These are phyloP conservation scores for Petroica traversi DNA, from an alignment of 2,113 vertebrate species.

Conservation along the genomic window DNA sequence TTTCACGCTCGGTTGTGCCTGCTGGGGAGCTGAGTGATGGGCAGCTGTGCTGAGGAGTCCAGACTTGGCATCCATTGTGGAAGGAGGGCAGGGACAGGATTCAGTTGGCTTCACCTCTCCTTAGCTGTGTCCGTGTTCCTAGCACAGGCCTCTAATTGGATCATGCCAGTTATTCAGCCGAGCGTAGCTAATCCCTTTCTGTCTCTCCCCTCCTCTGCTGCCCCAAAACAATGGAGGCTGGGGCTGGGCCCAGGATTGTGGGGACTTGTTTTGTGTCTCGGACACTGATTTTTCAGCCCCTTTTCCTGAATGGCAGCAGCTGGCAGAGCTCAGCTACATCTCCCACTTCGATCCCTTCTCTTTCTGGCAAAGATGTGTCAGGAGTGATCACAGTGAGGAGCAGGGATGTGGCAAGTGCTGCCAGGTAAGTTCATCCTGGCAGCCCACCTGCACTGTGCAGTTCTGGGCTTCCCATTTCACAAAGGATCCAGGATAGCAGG, in stretches of 20 bases:
- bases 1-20: neutral
- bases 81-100: neutral
- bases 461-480: neutral
- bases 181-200: slow-evolving; percentile 7
- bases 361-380: neutral
- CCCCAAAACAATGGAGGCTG: neutral
- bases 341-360: neutral
- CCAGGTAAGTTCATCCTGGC: neutral
- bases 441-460: neutral
- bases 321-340: neutral
- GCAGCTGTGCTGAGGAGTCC: slow-evolving; percentile 30
- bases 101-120: neutral
- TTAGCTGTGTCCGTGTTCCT: neutral
- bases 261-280: neutral
- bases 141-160: slow-evolving; percentile 30
- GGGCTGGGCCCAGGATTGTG: neutral
- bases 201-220: neutral
- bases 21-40: slow-evolving; percentile 5
- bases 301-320: neutral
- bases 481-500: neutral
- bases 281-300: neutral
- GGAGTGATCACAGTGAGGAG: neutral
- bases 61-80: neutral
- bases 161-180: neutral
- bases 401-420: neutral